A percentile compares a stretch with the other conserved stretches of the same genome.
These are phyloP conservation scores for Catharus fuscescens DNA, from an alignment of 2,113 vertebrate species.

Conservation along the genomic window DNA sequence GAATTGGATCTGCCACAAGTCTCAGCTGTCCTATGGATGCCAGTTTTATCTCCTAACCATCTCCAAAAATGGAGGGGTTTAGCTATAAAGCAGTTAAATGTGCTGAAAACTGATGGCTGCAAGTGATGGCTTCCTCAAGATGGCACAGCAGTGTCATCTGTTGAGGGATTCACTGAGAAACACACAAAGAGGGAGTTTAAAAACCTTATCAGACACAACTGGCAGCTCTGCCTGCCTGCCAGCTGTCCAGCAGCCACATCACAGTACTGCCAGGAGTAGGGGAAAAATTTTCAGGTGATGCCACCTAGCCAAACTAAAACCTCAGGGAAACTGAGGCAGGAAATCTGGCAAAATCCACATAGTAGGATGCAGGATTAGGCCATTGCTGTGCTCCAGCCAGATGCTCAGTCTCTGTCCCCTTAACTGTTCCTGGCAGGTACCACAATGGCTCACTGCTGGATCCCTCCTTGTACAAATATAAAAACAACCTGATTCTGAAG, in stretches of 20 bases:
- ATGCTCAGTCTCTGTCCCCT: neutral
- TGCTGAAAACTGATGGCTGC: rapidly evolving
- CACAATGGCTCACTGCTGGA: conserved; percentile 88
- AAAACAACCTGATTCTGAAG: conserved; percentile 85
- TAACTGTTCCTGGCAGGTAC: conserved; percentile 80
- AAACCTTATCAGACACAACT: neutral
- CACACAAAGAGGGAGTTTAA: neutral
- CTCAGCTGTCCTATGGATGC: neutral
- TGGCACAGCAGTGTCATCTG: neutral
- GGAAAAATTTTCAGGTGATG: neutral
- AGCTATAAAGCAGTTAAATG: neutral
- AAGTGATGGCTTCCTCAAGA: neutral
- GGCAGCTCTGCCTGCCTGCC: neutral
- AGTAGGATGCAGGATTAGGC: neutral
- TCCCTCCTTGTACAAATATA: conserved; percentile 76
- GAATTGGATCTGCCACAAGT: neutral
- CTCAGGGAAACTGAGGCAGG: neutral
- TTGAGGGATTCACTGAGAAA: neutral
- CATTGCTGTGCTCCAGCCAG: neutral
- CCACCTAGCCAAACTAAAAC: neutral
- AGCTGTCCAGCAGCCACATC: neutral
- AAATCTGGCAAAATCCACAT: neutral
- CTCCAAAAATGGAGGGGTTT: neutral
- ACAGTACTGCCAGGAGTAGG: neutral
- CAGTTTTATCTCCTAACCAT: neutral